Percentiles rank a stretch among this genome's conserved stretches.
Evolutionary conservation across 2,888 invertebrate species (phyloP).

Genomic region (Endotricha flammealis): DNA sequence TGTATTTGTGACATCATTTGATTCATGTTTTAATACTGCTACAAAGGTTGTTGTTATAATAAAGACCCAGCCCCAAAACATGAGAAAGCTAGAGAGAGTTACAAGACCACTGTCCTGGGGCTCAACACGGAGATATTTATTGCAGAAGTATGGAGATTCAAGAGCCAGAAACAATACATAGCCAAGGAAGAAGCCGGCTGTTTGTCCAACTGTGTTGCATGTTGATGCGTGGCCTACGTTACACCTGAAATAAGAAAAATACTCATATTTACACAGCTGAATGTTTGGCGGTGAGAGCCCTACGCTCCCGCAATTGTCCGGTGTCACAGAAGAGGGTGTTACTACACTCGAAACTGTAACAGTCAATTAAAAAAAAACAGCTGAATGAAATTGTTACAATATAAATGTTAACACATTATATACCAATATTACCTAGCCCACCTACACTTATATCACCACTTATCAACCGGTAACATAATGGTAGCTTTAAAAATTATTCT

Average conservation of each 20-base stretch:
- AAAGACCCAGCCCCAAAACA: slow-evolving; percentile 97
- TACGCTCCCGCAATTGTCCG: too few relatives aligned
- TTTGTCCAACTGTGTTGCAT: slow-evolving; percentile 99
- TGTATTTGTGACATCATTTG: slow-evolving; percentile 52
- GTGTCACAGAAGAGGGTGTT: too few relatives aligned
- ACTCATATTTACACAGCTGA: slow-evolving; percentile 13
- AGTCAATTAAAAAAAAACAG: slow-evolving; percentile 3
- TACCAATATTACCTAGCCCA: too few relatives aligned
- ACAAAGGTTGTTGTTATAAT: slow-evolving; percentile 93
- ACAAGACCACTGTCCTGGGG: slow-evolving; percentile 85
- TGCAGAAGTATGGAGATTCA: slow-evolving; percentile 97
- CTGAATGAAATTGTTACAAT: neutral
- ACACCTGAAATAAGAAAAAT: slow-evolving; percentile 72
- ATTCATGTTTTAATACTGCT: slow-evolving; percentile 91
- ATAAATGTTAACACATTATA: too few relatives aligned
- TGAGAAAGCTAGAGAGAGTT: slow-evolving; percentile 89
- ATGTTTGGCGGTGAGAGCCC: too few relatives aligned
- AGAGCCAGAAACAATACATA: slow-evolving; percentile 97
- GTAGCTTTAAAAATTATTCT: slow-evolving; percentile 1
- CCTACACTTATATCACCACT: too few relatives aligned
- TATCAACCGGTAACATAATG: too few relatives aligned
- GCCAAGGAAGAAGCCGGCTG: slow-evolving; percentile 97
- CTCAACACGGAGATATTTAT: slow-evolving; percentile 88
- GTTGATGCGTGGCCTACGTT: slow-evolving; percentile 99
- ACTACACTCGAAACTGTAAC: too few relatives aligned